A percentile compares a stretch with the other conserved stretches of the same genome.
phyloP scores from a whole-genome alignment of 2,797 vertebrate genomes.

The Enteromius paludinosus region DNA sequence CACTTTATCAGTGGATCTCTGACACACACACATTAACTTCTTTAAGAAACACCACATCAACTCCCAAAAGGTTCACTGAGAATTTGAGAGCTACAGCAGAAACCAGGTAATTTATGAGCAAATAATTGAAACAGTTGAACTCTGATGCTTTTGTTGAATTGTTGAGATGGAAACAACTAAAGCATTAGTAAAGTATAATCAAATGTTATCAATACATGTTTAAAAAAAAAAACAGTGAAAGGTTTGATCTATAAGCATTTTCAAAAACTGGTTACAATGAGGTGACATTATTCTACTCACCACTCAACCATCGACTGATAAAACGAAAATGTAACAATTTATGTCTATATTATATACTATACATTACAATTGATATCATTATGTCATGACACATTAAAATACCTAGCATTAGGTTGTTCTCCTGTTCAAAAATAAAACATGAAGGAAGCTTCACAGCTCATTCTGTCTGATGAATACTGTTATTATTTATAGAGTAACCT shows the following conservation, averaged over 20 bases:
- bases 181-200: not conserved
- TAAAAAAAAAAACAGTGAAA: not conserved
- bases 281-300: not conserved
- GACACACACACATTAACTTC: constrained; percentile 74
- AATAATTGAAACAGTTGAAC: not conserved
- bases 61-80: not conserved
- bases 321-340: not conserved
- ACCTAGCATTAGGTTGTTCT: no score
- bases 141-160: not conserved
- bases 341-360: not conserved
- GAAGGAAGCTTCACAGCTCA: not conserved
- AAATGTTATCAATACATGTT: not conserved
- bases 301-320: not conserved
- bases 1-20: constrained; percentile 75
- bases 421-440: not conserved
- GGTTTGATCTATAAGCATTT: not conserved
- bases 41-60: constrained; percentile 47
- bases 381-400: not conserved
- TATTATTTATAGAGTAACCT: not conserved
- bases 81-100: not conserved
- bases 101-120: not conserved
- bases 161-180: not conserved
- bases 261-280: not conserved
- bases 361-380: not conserved
- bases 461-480: not conserved